These are phyloP conservation scores for Eclectus roratus DNA, from an alignment of 2,113 vertebrate genomes.

Conservation along the genomic window DNA sequence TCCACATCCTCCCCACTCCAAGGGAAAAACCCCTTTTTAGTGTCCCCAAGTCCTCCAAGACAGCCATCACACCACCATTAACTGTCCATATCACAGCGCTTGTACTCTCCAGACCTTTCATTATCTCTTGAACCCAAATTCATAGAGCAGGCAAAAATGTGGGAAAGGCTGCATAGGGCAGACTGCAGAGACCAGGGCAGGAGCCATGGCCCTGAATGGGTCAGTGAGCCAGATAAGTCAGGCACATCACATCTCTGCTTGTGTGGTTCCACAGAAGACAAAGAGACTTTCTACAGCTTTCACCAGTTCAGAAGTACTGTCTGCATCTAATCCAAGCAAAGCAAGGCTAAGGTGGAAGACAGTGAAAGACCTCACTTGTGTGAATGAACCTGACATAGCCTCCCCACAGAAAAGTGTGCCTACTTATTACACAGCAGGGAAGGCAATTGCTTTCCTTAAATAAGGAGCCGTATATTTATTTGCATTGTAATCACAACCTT, in stretches of 20 bases:
- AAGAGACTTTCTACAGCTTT: not conserved
- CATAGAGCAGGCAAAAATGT: not conserved
- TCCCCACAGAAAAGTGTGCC: not conserved
- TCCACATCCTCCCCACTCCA: not conserved
- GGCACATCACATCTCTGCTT: not conserved
- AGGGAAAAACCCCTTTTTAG: not conserved
- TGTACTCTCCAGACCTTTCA: not conserved
- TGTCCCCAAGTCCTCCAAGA: not conserved
- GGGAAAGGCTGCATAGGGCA: not conserved
- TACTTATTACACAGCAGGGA: not conserved
- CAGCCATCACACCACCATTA: not conserved
- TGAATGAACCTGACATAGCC: not conserved
- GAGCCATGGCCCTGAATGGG: not conserved
- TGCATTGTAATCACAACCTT: not conserved
- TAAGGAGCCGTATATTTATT: not conserved
- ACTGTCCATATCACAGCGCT: not conserved
- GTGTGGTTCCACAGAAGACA: rapidly evolving
- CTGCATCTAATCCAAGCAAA: not conserved
- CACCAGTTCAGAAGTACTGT: not conserved
- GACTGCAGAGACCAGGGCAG: not conserved
- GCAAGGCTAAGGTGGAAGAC: not conserved
- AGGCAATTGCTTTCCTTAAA: not conserved
- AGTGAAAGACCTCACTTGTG: rapidly evolving
- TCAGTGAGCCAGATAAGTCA: not conserved
- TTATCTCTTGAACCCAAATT: not conserved